Evolutionary conservation across 2,113 vertebrate genomes (phyloP), one percentile per base, ranked within the genome.

Genomic region (Leptocoma aspasia): DNA sequence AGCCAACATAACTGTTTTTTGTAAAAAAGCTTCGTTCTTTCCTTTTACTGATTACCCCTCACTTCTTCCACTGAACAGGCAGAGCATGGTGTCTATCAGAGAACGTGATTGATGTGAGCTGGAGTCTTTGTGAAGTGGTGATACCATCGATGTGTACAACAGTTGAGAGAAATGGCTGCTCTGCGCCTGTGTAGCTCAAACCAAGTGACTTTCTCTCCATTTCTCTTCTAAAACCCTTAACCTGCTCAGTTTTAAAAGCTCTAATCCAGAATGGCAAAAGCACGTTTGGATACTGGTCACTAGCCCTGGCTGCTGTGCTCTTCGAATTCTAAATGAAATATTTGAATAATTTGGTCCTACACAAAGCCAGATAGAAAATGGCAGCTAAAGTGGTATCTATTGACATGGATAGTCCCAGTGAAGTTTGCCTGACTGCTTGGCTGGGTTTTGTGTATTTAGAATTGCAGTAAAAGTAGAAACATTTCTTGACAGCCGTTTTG

Each of bases 401-500:
- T 52, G 75, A 49, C 61, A 75, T 72, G 64, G 78, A 42, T 56
- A 68, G 68, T 78, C 68, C 75, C 56, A 59, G 56, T 69, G 88
- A 95, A 93, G 68, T 77, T 56, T 64, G 35, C 28, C 68, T 91
- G 85, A 42, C 54, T 90, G 56, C 76, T 77, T 83, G 71, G 30
- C 75, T 94, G 79, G 31, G 23, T 77, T 94, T 92, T 63, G 47
- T 88, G 63, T 94, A 21, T 96, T 96, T 90, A 82, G 90, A 81
- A 66, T 70, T 92, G 82, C 75, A 86, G 33, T 90, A 56, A 86
- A 81, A 90, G 45, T 33, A 60, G 92, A 81, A 96, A 71, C 52
- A 49, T 70, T 94, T 86, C 77, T 75, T 90, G 92, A 90, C 79
- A 86, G 60, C 41, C 3, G 0, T 70, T 86, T 82, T 49, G n/a